A percentile compares a stretch with the other conserved stretches of the same genome.
Conservation (phyloP, 2,113 vertebrate genomes). For the Zingel zingel region DNA sequence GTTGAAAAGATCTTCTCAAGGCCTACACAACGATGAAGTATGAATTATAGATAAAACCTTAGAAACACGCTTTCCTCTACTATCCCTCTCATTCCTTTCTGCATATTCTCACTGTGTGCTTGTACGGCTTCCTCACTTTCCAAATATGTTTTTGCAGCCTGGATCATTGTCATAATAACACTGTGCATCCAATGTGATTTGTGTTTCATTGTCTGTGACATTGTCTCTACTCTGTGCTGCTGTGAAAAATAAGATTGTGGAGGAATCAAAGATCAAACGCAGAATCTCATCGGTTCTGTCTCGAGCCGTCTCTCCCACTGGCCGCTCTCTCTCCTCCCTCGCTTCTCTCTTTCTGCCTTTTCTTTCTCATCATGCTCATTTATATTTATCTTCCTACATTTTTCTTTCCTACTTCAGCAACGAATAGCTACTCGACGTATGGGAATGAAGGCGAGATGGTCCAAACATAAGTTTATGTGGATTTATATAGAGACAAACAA, state of each 20-base stretch:
- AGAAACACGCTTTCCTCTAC: slow-evolving; percentile 12
- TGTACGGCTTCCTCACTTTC: not conserved
- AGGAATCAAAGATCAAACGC: slow-evolving; percentile 58
- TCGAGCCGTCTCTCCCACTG: slow-evolving; percentile 37
- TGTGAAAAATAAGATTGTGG: slow-evolving; percentile 25
- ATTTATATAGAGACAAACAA: not conserved
- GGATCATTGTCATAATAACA: slow-evolving; percentile 31
- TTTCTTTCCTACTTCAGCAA: slow-evolving; percentile 23
- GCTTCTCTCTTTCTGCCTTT: slow-evolving; percentile 9
- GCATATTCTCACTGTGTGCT: slow-evolving; percentile 12
- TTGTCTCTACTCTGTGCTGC: slow-evolving; percentile 34
- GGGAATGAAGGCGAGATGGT: not conserved
- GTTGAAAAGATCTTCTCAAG: slow-evolving; percentile 54
- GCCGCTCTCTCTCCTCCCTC: slow-evolving; percentile 6
- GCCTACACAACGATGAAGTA: slow-evolving; percentile 29
- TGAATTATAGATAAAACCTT: slow-evolving; percentile 74
- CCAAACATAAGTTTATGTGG: not conserved
- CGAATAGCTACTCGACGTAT: slow-evolving; percentile 14
- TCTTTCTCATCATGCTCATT: slow-evolving; percentile 42
- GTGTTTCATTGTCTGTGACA: slow-evolving; percentile 39
- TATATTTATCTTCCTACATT: slow-evolving; percentile 53
- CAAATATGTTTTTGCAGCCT: slow-evolving; percentile 18
- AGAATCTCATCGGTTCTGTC: slow-evolving; percentile 30
- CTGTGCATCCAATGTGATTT: slow-evolving; percentile 32
- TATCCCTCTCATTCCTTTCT: slow-evolving; percentile 41